phyloP scores from a whole-genome alignment of 2,113 vertebrate species.

The Hemiprocne comata region DNA sequence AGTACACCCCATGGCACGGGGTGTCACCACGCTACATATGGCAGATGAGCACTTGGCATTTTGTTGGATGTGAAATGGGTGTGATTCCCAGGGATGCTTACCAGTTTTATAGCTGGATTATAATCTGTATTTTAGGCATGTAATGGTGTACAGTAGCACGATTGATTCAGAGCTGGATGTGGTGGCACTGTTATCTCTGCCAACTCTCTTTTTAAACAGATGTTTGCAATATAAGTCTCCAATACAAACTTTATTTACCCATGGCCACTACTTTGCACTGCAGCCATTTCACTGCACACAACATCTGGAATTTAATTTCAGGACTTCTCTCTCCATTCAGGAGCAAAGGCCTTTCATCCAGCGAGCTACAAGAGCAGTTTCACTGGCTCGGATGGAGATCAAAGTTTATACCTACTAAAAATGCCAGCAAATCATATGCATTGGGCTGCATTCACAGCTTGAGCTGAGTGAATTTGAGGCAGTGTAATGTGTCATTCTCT shows the following conservation, averaged over 20 bases:
- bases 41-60: not conserved
- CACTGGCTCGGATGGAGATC: not conserved
- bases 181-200: not conserved
- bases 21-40: not conserved
- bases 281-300: not conserved
- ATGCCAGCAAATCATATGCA: not conserved
- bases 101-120: not conserved
- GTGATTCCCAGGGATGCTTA: not conserved
- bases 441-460: conserved; percentile 5
- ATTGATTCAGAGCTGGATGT: conserved; percentile 22
- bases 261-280: not conserved
- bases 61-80: not conserved
- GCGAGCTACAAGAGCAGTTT: not conserved
- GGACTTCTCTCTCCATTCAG: not conserved
- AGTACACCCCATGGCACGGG: not conserved
- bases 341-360: not conserved
- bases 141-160: not conserved
- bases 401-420: conserved; percentile 26
- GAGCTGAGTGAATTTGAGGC: conserved; percentile 17
- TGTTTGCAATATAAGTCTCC: not conserved
- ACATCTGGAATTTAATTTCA: not conserved
- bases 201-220: not conserved
- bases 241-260: not conserved
- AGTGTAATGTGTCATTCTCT: conserved; percentile 4
- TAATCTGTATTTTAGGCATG: not conserved